Percentiles rank a stretch among this genome's conserved stretches.
Conservation (phyloP, 2,113 vertebrate genomes). For the Anhinga anhinga region DNA sequence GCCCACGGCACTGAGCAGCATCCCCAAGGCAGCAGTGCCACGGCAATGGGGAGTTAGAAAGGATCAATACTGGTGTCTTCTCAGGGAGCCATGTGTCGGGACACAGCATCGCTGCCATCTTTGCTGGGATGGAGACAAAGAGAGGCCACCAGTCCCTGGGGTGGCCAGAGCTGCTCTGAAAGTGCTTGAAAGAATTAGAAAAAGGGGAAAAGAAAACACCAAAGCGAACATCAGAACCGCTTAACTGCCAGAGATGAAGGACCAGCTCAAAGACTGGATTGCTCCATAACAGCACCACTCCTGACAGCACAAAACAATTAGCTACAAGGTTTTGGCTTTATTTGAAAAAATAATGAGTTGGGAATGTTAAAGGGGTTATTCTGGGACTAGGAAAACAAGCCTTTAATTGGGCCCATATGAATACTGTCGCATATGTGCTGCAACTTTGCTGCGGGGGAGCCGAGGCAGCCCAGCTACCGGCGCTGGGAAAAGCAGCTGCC, state of each 20-base stretch:
- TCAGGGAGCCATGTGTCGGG: not conserved
- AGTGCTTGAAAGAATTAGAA: constrained; percentile 23
- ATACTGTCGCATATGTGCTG: constrained; percentile 34
- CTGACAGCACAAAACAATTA: constrained; percentile 55
- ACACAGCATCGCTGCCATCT: rapidly evolving
- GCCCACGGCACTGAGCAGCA: not conserved
- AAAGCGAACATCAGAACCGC: constrained; percentile 46
- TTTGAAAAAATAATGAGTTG: constrained; percentile 66
- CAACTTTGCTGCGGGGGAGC: constrained; percentile 2
- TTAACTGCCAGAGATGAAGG: constrained; percentile 53
- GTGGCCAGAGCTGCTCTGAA: not conserved
- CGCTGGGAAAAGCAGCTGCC: constrained; percentile 14
- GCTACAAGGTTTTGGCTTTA: constrained; percentile 50
- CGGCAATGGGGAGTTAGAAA: not conserved
- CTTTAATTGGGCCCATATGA: constrained; percentile 70
- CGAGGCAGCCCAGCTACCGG: constrained; percentile 1
- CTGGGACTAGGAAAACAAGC: constrained; percentile 56
- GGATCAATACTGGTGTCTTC: not conserved
- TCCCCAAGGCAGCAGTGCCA: not conserved
- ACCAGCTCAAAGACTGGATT: constrained; percentile 31
- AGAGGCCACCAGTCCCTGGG: not conserved
- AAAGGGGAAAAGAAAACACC: constrained; percentile 28
- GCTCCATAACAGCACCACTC: not conserved
- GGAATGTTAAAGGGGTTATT: constrained; percentile 61
- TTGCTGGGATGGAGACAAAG: not conserved